phyloP scores from a whole-genome alignment of 2,113 vertebrate species.

The Halcyon senegalensis region DNA sequence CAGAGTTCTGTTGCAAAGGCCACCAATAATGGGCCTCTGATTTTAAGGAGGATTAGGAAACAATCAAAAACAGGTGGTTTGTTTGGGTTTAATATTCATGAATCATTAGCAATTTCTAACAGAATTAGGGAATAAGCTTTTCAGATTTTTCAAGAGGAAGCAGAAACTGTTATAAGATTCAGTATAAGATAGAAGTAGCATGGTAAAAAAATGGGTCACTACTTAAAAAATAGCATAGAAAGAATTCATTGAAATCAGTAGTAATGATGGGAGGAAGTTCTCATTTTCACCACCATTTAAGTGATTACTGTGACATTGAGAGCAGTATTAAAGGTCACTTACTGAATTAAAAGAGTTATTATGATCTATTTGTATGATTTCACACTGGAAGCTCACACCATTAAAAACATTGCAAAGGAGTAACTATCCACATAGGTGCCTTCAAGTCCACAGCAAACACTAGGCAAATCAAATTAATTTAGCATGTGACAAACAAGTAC shows the following conservation, averaged over 20 bases:
- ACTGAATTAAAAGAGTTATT: not conserved
- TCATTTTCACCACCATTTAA: not conserved
- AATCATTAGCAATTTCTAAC: slow-evolving; percentile 26
- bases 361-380: not conserved
- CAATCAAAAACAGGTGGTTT: slow-evolving; percentile 51
- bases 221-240: not conserved
- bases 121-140: slow-evolving; percentile 16
- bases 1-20: slow-evolving; percentile 40
- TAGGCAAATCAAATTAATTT: not conserved
- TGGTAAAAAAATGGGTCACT: not conserved
- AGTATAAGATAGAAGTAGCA: not conserved
- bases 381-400: not conserved
- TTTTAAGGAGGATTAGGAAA: slow-evolving; percentile 52
- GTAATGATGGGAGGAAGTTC: not conserved
- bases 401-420: not conserved
- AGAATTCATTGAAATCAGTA: not conserved
- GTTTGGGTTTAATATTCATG: slow-evolving; percentile 46
- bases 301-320: not conserved
- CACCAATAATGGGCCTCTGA: not conserved
- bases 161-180: slow-evolving; percentile 4
- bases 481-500: not conserved
- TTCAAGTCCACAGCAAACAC: not conserved
- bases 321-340: not conserved
- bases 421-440: not conserved
- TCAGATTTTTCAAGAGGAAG: slow-evolving; percentile 17